phyloP scores from a whole-genome alignment of 1,140 invertebrate genomes.

The Subanguina moxae region DNA sequence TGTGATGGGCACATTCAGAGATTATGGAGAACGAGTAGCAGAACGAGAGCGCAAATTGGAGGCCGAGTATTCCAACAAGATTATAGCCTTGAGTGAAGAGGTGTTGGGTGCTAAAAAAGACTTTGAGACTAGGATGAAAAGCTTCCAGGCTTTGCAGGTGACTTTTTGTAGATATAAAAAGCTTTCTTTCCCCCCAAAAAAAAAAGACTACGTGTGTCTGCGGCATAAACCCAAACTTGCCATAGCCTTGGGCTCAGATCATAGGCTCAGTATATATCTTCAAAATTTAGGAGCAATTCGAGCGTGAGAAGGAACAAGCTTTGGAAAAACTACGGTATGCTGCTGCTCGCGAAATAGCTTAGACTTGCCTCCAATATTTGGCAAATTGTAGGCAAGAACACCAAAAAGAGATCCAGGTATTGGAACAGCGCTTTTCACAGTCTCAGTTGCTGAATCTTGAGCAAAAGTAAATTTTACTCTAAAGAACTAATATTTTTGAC shows the following conservation, averaged over 20 bases:
- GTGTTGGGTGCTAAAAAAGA: conserved; percentile 57
- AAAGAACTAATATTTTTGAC: neutral
- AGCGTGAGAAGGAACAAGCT: conserved; percentile 57
- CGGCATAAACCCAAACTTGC: no score
- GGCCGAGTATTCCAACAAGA: conserved; percentile 57
- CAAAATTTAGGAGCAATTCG: conserved; percentile 52
- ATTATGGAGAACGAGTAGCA: conserved; percentile 56
- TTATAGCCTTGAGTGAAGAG: conserved; percentile 57
- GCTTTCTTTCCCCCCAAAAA: no score
- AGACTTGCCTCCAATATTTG: no score
- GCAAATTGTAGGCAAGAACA: conserved; percentile 43
- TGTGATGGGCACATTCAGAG: conserved; percentile 57
- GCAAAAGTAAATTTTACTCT: conserved; percentile 46
- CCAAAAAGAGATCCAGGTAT: conserved; percentile 56
- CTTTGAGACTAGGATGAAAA: conserved; percentile 57
- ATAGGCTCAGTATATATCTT: neutral
- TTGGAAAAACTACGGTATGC: conserved; percentile 48
- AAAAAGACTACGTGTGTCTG: no score
- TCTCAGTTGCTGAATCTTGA: conserved; percentile 56
- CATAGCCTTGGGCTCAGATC: neutral
- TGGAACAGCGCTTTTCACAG: conserved; percentile 55
- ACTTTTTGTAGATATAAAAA: neutral
- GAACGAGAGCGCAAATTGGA: conserved; percentile 56
- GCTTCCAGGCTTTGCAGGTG: conserved; percentile 55
- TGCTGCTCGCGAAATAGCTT: no score